Evolutionary conservation across 2,888 invertebrate genomes (phyloP), one percentile per base, ranked within the genome.

Genomic region (Pachliopta kotzebuea): DNA sequence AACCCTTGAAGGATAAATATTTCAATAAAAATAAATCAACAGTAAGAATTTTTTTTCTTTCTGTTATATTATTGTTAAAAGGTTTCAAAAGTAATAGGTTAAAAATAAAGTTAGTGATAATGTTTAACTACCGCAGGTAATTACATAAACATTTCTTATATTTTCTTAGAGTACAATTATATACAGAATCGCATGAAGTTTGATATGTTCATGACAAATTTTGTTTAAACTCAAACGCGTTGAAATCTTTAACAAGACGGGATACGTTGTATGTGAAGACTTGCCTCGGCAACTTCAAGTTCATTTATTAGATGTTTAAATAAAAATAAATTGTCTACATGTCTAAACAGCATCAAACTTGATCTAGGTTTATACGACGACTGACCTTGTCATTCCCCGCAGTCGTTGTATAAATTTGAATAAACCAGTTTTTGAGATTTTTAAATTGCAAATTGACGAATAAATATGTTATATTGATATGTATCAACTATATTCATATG

Each of bases 351-450:
- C 58, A n/a, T 49, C 49, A 31, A 60, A 61, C 60, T 60, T 57
- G 57, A 65, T 65, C 65, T 65, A 57, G 65, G 65, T 65, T 65
- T 65, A 65, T 65, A 56, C 53, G 56, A 45, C 9, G 60, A 61
- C 60, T 57, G 60, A 65, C 65, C 65, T 65, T 61, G 65, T 60
- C 65, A 61, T 65, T 65, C 60, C 60, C 65, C 60, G 50, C 59
- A 65, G 60, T n/a, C 53, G 60, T 42, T 31, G 65, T 26, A 42
- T 65, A 53, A 65, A 65, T 65, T 65, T 65, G 60, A 53, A 65
- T 65, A 65, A 65, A 60, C 60, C 37, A 31, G 63, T 56, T 60
- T 56, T 60, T 55, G 50, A 50, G 57, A 42, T 54, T 31, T 45
- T 58, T 63, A 52, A 45, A 63, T 58, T 58, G 54, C 58, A 29